Percentiles rank a stretch among this genome's conserved stretches.
Evolutionary conservation across 2,113 vertebrate species (phyloP).

Genomic region (Tragelaphus strepsiceros): DNA sequence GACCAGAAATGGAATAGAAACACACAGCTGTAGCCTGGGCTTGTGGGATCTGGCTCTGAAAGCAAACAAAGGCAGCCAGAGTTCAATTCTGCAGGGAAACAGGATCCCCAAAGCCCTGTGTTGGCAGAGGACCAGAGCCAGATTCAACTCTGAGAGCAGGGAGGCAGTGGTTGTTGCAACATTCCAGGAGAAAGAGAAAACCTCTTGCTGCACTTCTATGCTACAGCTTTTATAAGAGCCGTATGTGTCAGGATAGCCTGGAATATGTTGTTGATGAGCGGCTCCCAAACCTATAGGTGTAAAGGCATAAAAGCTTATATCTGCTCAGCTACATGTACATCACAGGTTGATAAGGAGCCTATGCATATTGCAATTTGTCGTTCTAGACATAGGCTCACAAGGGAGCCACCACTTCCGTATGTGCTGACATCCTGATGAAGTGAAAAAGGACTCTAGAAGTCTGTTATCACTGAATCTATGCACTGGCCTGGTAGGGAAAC

Average conservation of each 20-base stretch:
- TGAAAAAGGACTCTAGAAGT: background rate
- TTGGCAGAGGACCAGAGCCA: background rate
- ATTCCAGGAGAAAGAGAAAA: background rate
- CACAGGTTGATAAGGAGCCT: background rate
- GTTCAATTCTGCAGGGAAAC: background rate
- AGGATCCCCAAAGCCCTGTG: background rate
- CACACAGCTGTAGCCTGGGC: background rate
- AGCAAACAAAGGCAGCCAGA: background rate
- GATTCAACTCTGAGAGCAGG: background rate
- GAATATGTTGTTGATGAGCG: background rate
- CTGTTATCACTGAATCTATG: background rate
- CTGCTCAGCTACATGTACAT: background rate
- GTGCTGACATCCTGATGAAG: background rate
- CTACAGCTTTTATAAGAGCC: background rate
- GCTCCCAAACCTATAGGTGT: background rate
- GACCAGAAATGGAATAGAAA: background rate
- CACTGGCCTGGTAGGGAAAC: background rate
- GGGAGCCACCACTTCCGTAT: background rate
- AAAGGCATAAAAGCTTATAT: background rate
- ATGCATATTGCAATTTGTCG: background rate
- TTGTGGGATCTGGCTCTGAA: background rate
- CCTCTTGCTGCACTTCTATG: background rate
- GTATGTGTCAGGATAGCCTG: background rate
- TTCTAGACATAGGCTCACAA: background rate
- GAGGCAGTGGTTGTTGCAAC: background rate